Evolutionary conservation across 2,113 vertebrate genomes (phyloP).

Genomic region (Machaerirhynchus nigripectus): DNA sequence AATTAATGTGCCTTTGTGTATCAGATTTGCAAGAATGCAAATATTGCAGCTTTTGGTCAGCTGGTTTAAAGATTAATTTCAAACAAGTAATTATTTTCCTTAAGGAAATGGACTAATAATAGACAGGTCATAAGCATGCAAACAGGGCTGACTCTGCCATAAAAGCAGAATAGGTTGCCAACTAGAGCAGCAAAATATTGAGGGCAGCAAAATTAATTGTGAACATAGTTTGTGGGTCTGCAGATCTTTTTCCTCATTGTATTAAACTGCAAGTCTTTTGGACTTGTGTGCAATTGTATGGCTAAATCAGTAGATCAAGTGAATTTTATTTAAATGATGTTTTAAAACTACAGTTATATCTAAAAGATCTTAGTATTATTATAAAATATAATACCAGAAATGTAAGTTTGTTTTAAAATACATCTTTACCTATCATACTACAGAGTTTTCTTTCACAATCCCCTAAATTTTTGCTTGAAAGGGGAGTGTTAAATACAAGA

Average conservation of each 20-base stretch:
- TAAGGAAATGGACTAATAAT: conserved; percentile 63
- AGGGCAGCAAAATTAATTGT: conserved; percentile 37
- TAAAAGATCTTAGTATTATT: not conserved
- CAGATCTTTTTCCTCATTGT: not conserved
- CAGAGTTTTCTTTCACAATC: not conserved
- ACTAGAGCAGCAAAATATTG: conserved; percentile 47
- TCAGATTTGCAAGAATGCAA: conserved; percentile 74
- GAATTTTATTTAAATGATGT: not conserved
- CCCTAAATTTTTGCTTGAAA: not conserved
- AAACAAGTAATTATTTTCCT: conserved; percentile 53
- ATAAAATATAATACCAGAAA: not conserved
- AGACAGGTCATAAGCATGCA: conserved; percentile 37
- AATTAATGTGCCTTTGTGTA: conserved; percentile 74
- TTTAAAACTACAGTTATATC: not conserved
- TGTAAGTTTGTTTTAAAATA: not conserved
- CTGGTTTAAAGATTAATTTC: conserved; percentile 70
- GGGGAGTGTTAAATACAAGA: not conserved
- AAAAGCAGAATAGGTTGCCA: conserved; percentile 43
- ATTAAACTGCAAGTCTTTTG: not conserved
- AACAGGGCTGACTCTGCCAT: conserved; percentile 49
- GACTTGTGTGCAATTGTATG: not conserved
- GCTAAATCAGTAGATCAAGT: not conserved
- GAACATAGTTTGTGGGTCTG: not conserved
- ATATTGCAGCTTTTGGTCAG: conserved; percentile 65
- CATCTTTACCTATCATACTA: not conserved